Evolutionary conservation across 2,888 invertebrate species (phyloP).

Genomic region (Phlogophora meticulosa): DNA sequence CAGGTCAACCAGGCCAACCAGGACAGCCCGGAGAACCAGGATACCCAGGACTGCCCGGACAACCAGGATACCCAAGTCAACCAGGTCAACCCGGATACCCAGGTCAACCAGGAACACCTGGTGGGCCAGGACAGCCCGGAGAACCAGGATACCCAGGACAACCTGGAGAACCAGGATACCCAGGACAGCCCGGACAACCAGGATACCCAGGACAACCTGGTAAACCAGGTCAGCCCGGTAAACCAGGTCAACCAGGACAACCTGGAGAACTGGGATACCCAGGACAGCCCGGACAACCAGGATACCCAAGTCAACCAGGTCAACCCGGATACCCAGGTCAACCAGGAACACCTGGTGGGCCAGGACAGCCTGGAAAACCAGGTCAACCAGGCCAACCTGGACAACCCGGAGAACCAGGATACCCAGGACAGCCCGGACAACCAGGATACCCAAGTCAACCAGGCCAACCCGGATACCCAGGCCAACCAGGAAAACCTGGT

Average conservation of each 20-base stretch:
- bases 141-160: constrained; percentile 36
- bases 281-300: constrained; percentile 64
- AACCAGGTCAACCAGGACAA: constrained; percentile 40
- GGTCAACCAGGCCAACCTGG: constrained; percentile 55
- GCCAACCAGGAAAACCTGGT: constrained; percentile 67
- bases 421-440: constrained; percentile 52
- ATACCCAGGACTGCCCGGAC: constrained; percentile 69
- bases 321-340: constrained; percentile 69
- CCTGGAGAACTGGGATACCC: constrained; percentile 51
- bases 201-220: constrained; percentile 55
- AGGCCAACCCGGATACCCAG: constrained; percentile 70
- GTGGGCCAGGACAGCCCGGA: constrained; percentile 43
- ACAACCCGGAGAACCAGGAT: constrained; percentile 55
- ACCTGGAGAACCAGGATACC: constrained; percentile 28
- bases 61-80: constrained; percentile 65
- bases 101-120: constrained; percentile 52
- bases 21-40: constrained; percentile 62
- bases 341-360: constrained; percentile 39
- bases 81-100: constrained; percentile 54
- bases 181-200: constrained; percentile 52
- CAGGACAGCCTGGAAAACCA: constrained; percentile 53
- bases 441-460: constrained; percentile 52
- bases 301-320: constrained; percentile 56
- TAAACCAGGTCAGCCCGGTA: constrained; percentile 68
- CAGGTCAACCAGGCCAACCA: constrained; percentile 43